Base-by-base conservation (phyloP, 2,797 vertebrate species). In the Gallinago stenura region DNA sequence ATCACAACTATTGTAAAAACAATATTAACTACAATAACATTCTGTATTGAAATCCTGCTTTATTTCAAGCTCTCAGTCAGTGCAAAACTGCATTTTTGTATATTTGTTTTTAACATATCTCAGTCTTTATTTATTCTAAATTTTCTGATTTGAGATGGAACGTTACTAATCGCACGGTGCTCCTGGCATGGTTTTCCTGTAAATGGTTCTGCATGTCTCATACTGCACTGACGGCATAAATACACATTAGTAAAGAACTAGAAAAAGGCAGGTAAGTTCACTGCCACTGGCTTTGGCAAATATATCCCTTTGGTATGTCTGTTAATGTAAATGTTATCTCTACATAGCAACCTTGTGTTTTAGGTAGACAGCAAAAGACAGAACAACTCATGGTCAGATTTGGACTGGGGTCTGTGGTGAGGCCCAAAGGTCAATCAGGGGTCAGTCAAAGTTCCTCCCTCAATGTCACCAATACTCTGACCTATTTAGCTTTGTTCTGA, bases 401-500 rank as follows among this genome's bases (percentile, higher is more conserved):
- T 19, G 37, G 87, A 68, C 21, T 26, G 45, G 2, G 0, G 12
- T 58, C 28, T 83, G 53, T 30, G n/a, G 28, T 77, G 62, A 16
- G 56, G 39, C 18, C 24, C 35, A 37, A 70, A 95, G 90, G 83
- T 89, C 86, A 89, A 31, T 17, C 24, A 85, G 71, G 60, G 94
- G 64, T 71, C 70, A 81, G 66, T 37, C 43, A 68, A 83, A 93
- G 50, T 89, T 83, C 61, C 57, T 21, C 66, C 30, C 61, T 93
- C 75, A 60, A 33, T 78, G 81, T 62, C 90, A 87, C 56, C 71
- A 75, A 12, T 54, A 46, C 61, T 87, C 68, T 97, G 90, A 93
- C 95, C 86, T 94, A 19, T 92, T 94, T 93, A 33, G 19, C 78
- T 94, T 94, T 95, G 71, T 90, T 95, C 93, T 89, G 64, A 87